Conservation (phyloP, 2,113 vertebrate genomes). For the Perca schrenkii region DNA sequence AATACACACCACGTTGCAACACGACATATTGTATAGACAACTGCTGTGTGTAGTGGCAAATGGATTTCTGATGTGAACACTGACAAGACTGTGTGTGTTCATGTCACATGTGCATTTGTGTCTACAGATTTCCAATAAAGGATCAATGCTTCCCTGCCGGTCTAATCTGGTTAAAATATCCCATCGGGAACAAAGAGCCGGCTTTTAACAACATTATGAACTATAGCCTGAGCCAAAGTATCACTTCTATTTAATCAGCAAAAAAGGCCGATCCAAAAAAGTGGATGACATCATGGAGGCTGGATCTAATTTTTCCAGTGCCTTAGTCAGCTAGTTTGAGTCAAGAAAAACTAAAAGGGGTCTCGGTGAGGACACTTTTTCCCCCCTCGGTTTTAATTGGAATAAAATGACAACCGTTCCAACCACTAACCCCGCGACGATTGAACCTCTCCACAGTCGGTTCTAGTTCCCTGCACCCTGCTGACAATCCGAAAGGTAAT, state of each 20-base stretch:
- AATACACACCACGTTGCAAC: constrained; percentile 2
- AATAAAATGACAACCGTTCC: constrained; percentile 47
- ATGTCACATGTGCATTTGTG: constrained; percentile 7
- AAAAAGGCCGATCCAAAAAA: constrained; percentile 26
- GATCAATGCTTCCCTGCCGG: constrained; percentile 19
- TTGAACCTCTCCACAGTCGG: background rate
- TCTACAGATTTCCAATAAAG: constrained; percentile 21
- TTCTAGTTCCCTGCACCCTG: constrained; percentile 7
- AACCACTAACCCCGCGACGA: constrained; percentile 4
- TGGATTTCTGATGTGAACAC: constrained; percentile 8
- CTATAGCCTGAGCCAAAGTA: constrained; percentile 49
- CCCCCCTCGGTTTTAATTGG: constrained; percentile 17
- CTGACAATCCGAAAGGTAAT: background rate
- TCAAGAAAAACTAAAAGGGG: constrained; percentile 36
- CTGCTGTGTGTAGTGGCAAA: background rate
- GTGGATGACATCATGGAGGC: constrained; percentile 11
- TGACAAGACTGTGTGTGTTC: background rate
- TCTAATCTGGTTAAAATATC: constrained; percentile 55
- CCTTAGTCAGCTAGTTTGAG: constrained; percentile 55
- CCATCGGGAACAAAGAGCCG: constrained; percentile 26
- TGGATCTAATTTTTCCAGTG: constrained; percentile 20
- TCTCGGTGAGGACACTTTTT: background rate
- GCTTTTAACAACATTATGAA: constrained; percentile 63
- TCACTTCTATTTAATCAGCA: constrained; percentile 45
- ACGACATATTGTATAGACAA: background rate